Conservation (phyloP, 2,113 vertebrate genomes). For the Phalacrocorax aristotelis region DNA sequence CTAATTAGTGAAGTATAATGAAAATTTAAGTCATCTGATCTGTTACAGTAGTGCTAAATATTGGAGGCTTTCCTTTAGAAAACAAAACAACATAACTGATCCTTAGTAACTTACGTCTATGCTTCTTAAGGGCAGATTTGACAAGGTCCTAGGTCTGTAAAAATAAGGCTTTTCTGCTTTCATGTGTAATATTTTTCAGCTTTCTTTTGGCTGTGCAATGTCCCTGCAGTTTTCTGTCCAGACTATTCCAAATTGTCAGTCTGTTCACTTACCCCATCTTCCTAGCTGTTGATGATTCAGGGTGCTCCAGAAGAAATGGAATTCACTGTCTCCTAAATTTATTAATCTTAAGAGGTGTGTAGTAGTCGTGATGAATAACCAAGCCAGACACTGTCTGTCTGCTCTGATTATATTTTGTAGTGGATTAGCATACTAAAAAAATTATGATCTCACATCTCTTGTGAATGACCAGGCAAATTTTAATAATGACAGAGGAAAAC, state of each 20-base stretch:
- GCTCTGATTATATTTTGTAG: background rate
- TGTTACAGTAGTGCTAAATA: background rate
- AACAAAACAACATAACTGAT: background rate
- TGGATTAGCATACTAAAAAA: background rate
- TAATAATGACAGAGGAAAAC: background rate
- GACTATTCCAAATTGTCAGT: background rate
- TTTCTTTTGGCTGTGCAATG: background rate
- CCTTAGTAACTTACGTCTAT: background rate
- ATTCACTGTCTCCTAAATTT: background rate
- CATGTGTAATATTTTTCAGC: background rate
- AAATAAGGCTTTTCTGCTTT: background rate
- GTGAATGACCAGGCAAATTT: background rate
- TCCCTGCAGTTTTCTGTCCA: background rate
- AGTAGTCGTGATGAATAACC: background rate
- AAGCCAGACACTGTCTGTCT: background rate
- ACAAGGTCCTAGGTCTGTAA: background rate
- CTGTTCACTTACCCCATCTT: background rate
- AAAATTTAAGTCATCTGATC: background rate
- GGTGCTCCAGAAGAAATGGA: background rate
- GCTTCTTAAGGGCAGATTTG: background rate
- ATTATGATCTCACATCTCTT: background rate
- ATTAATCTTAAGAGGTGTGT: background rate
- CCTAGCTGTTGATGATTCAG: background rate
- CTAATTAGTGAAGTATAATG: background rate
- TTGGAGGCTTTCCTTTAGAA: background rate